Evolutionary conservation across 2,113 vertebrate genomes (phyloP), one percentile per base, ranked within the genome.

Genomic region (Vombatus ursinus): DNA sequence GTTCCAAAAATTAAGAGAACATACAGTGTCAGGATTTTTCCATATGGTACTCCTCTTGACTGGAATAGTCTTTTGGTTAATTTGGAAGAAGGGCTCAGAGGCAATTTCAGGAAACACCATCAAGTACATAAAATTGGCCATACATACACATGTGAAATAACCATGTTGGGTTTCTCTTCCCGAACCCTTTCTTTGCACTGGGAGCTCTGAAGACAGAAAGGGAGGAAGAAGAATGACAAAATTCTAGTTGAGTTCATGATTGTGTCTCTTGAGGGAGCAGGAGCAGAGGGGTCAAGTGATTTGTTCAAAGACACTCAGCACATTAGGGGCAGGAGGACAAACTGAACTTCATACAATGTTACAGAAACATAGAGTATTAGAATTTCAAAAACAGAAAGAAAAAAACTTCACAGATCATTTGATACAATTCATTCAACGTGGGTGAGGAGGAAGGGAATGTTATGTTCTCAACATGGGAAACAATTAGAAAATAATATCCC

Each of bases 1-100:
- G 98, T 98, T 98, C 98, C 97, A 98, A 98, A 99, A 98, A 98
- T 98, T 98, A 98, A 93, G 95, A 98, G 98, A 98, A 99, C 98
- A 98, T 98, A 98, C 95, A 98, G 98, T 98, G 98, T 98, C 97
- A 98, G 98, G 98, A 98, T 98, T 98, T 98, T 98, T 98, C 98
- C 98, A 98, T 98, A 98, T 97, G 98, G 97, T 97, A 92, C 96
- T 98, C 93, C 91, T 97, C 91, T 97, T 96, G 95, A 96, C 94
- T 50, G 26, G 57, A 50, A 95, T 92, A 93, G 54, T 44, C 96
- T 97, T 98, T 94, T 98, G 92, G 94, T 97, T 57, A 93, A 91
- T 96, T 95, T 97, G 96, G 96, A 96, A 93, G 96, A 96, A 90
- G 96, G 94, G 50, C 89, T 97, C 94, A 25, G 49, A 95, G 93